Evolutionary conservation across 1,140 invertebrate species (phyloP).

Genomic region (Vollenhovia emeryi): DNA sequence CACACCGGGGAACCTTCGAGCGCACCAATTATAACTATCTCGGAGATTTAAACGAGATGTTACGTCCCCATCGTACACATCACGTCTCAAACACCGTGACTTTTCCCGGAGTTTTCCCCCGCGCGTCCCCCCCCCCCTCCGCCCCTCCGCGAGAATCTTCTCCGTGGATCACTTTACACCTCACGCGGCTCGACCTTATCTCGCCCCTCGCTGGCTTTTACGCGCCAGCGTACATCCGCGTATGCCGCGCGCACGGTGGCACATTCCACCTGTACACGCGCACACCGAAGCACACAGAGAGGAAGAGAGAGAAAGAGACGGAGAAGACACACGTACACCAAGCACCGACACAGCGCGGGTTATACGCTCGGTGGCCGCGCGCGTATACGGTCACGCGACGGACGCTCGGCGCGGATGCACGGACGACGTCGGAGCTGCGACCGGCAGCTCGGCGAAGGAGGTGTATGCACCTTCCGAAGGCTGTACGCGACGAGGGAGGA

Average conservation of each 20-base stretch:
- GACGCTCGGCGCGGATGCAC: conserved; percentile 26
- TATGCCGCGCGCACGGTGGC: conserved; percentile 43
- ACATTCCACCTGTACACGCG: conserved; percentile 49
- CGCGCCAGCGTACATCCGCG: conserved; percentile 42
- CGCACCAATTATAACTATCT: neutral
- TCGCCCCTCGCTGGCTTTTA: conserved; percentile 29
- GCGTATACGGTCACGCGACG: conserved; percentile 44
- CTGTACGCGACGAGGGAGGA: conserved; percentile 56
- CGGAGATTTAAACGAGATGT: too few relatives aligned
- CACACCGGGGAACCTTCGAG: neutral
- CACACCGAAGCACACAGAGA: neutral
- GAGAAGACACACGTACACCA: neutral
- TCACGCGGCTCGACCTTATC: conserved; percentile 45
- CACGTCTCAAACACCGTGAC: neutral
- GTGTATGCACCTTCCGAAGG: conserved; percentile 73
- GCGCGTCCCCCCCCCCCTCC: neutral
- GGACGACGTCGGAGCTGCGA: conserved; percentile 50
- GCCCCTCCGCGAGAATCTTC: neutral
- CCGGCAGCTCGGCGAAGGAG: conserved; percentile 59
- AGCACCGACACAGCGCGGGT: conserved; percentile 1
- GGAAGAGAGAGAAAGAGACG: neutral
- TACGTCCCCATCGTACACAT: neutral
- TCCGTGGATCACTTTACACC: conserved; percentile 33
- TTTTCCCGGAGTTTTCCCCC: neutral
- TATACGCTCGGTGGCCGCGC: neutral